Base-by-base conservation (phyloP, 2,113 vertebrate species). In the Noctilio leporinus region DNA sequence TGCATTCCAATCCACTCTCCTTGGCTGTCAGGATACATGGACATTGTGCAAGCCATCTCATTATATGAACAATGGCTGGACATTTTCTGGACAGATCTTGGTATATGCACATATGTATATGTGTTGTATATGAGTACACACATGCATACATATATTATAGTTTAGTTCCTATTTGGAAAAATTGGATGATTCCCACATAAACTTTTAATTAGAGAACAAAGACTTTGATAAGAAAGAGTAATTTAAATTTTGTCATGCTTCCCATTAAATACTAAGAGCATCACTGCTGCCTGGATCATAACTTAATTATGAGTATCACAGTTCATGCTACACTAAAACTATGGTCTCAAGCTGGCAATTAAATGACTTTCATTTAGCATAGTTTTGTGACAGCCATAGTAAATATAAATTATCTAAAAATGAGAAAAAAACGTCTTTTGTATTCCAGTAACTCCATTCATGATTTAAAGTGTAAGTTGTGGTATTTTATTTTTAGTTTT, bases 161-260 rank as follows among this genome's bases (percentile, higher is more conserved):
- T 57, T 92, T 64, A 83, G 53, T 64, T 89, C 38, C 59, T 78
- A 16, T 20, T 83, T 96, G 59, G 69, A 86, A 81, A 84, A 94
- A 49, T 49, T 76, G 45, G 33, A 85, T 81, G 86, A 76, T 72
- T 62, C 40, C 49, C 62, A 94, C 10, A 33, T n/a, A 15, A 45
- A 45, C 57, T 91, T 76, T 76, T 70, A 59, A 82, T 84, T 80
- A 88, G 64, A 93, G 24, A 93, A 53, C 43, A 78, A 30, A 89
- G 53, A 75, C 81, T 72, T 85, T 92, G 55, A 67, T 59, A 59
- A 10, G 38, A 49, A 82, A 77, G 55, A 65, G 4, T 17, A 45
- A 81, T 93, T 96, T 95, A 22, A 86, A 35, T 82, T 86, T 91
- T 91, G 82, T 47, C 55, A 76, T 35, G 40, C 59, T 93, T 95